A percentile compares a stretch with the other conserved stretches of the same genome.
These are phyloP conservation scores for Muscicapa striata DNA, from an alignment of 2,797 vertebrate species.

Conservation along the genomic window DNA sequence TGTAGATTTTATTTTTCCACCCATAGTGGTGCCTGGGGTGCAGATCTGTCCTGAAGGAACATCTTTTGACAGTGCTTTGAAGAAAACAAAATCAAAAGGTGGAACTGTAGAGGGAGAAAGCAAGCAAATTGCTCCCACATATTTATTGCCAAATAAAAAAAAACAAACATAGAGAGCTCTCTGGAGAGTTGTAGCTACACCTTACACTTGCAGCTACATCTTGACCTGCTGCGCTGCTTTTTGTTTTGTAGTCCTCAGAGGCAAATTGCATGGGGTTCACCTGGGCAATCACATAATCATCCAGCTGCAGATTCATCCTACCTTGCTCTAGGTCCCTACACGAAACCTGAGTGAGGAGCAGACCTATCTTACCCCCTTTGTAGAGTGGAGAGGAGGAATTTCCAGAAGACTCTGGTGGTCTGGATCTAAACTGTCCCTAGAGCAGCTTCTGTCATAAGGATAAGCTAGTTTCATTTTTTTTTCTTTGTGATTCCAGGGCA, in stretches of 20 bases:
- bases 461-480: background rate
- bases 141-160: conserved; percentile 15
- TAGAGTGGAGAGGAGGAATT: background rate
- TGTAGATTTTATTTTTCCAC: background rate
- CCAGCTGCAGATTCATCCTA: conserved; percentile 38
- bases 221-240: background rate
- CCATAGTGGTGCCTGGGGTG: background rate
- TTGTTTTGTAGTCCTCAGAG: conserved; percentile 21
- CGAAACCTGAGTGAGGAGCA: background rate
- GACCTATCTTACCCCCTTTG: background rate
- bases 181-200: background rate
- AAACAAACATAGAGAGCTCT: background rate
- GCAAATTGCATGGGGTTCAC: conserved; percentile 19
- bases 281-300: background rate
- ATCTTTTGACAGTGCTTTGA: background rate
- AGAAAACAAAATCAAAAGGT: conserved; percentile 42
- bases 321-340: background rate
- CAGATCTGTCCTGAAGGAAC: background rate
- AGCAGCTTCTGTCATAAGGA: background rate
- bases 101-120: background rate
- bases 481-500: background rate
- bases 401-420: background rate
- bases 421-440: background rate
- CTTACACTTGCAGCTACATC: background rate
- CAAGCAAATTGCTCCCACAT: conserved; percentile 39